Base-by-base conservation (phyloP, 2,888 invertebrate species). In the Agrenia bidenticulata region DNA sequence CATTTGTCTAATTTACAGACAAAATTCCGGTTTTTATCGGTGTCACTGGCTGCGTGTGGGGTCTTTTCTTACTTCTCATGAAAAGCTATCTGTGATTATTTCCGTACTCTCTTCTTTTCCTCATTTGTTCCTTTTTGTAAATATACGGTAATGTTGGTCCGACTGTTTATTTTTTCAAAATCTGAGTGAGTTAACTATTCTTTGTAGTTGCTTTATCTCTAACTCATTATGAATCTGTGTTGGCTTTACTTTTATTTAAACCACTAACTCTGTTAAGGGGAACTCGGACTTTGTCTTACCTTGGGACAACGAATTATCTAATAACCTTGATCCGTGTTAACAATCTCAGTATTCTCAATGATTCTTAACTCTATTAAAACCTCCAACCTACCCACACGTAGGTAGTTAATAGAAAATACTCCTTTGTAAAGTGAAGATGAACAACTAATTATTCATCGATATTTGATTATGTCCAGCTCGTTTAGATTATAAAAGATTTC, bases 21-120 rank as follows among this genome's bases (percentile, higher is more conserved):
- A 81, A 80, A 79, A 79, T 90, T 84, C 90, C 91, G 78, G 84
- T 91, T 82, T 88, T 90, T 86, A 87, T 92, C 84, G 92, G 92
- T 82, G 87, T 92, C 81, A 90, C 91, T 80, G 90, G 90, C 80
- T 92, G 91, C 85, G 85, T 92, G 82, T 91, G 91, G 90, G 92
- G 91, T 81, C 83, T 88, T 81, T 84, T 87, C 81, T 85, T 88
- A 81, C 85, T 87, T 83, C 85, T 87, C 83, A 84, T 87, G 83
- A 86, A 86, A 83, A 83, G 85, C 81, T 87, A 86, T 84, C 73
- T 76, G 71, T 69, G 69, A 72, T 64, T 64, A 63, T 42, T 63
- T 64, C 54, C 45, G 11, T 57, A 54, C 55, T 65, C 66, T 66
- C 64, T 66, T 45, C 45, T 45, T 49, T 61, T 53, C 49, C 56